Evolutionary conservation across 2,888 invertebrate species (phyloP).

Genomic region (Notodonta ziczac): DNA sequence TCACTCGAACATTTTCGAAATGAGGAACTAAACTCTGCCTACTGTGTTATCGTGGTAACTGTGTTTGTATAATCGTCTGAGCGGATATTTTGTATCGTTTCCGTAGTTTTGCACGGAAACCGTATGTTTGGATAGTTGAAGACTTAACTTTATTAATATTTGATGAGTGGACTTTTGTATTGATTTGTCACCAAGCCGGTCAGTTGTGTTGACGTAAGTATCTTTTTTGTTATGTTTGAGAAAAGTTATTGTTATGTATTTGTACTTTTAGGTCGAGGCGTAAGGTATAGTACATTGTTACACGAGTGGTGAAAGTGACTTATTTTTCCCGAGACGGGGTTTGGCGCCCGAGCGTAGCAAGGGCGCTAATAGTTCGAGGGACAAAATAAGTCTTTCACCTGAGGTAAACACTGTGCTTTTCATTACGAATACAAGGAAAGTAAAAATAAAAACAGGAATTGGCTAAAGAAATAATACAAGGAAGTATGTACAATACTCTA

Average conservation of each 20-base stretch:
- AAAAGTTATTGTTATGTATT: not conserved
- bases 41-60: conserved; percentile 5
- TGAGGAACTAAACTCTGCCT: conserved; percentile 24
- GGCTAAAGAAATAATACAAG: too few species aligned
- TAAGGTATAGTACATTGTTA: not conserved
- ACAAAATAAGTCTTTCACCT: too few species aligned
- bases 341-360: too few species aligned
- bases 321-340: too few species aligned
- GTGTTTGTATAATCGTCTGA: conserved; percentile 15
- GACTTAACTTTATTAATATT: conserved; percentile 22
- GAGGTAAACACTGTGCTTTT: too few species aligned
- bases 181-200: conserved; percentile 28
- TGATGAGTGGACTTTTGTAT: conserved; percentile 43
- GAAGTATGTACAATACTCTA: too few species aligned
- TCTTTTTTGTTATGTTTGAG: not conserved
- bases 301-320: too few species aligned
- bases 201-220: conserved; percentile 27
- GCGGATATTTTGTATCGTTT: conserved; percentile 18
- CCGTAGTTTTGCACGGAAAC: not conserved
- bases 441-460: too few species aligned
- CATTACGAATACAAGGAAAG: too few species aligned
- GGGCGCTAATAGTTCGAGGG: too few species aligned
- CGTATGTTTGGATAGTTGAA: conserved; percentile 3
- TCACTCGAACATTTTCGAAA: conserved; percentile 23
- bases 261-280: not conserved